Base-by-base conservation (phyloP, 2,113 vertebrate species). In the Thunnus maccoyii region DNA sequence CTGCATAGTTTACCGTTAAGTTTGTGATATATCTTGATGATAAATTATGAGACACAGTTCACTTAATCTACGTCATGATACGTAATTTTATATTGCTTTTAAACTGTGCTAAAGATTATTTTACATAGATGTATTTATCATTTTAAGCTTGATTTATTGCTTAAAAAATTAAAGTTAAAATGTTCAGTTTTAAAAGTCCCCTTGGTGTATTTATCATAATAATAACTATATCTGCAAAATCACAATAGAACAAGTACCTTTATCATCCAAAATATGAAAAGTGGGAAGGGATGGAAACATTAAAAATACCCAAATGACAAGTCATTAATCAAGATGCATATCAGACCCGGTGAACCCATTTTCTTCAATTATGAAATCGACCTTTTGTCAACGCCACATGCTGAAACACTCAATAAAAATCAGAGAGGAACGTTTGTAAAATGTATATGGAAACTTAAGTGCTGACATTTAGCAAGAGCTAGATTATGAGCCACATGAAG, bases 351-450 rank as follows among this genome's bases (percentile, higher is more conserved):
- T 56, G 41, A 84, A 76, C 56, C 66, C 65, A 54, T 85, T 86
- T 82, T 72, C 57, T 66, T 46, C 83, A 83, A 90, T 90, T 83
- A 83, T 57, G 64, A 61, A 81, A 82, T 87, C 47, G 61, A 90
- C 85, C 78, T 87, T 83, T 75, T 75, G 71, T 79, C 56, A 78
- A 56, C 68, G 44, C 0, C 32, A 50, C 77, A 54, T 25, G 48
- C 54, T 75, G 67, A 83, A 89, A 81, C 73, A 86, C 71, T 86
- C 80, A 83, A 83, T 90, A 89, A 81, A 80, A 89, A 86, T 72
- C 56, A 70, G 71, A 50, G 58, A 62, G 73, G 48, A 60, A 60
- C 7, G 13, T 80, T 62, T 77, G 58, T 54, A 61, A 66, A 71
- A 76, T 78, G 47, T 76, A 69, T 61, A 58, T n/a, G 56, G 25